Evolutionary conservation across 2,113 vertebrate genomes (phyloP).

Genomic region (Brachyhypopomus occidentalis): DNA sequence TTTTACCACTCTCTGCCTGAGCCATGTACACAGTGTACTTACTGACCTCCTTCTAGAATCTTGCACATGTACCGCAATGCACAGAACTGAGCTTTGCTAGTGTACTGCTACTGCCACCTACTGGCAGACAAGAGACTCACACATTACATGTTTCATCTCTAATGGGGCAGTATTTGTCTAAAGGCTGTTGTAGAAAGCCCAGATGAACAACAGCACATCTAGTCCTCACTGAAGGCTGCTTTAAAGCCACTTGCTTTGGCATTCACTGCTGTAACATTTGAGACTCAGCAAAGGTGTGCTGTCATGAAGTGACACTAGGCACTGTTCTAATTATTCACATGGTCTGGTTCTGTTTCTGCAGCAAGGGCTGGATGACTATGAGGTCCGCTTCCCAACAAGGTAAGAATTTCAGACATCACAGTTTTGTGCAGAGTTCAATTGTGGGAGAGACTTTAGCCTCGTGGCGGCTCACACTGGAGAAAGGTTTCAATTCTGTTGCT

Average conservation of each 20-base stretch:
- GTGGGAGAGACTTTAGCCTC: too few relatives aligned
- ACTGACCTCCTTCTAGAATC: conserved; percentile 1
- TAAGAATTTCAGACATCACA: conserved; percentile 66
- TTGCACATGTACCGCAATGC: conserved; percentile 11
- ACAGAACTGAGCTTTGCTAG: neutral
- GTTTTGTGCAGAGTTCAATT: neutral
- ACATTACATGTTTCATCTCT: neutral
- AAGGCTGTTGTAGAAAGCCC: too few relatives aligned
- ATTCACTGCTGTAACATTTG: neutral
- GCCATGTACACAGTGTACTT: conserved; percentile 6
- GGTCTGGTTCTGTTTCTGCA: conserved; percentile 45
- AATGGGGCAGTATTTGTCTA: too few relatives aligned
- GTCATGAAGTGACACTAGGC: neutral
- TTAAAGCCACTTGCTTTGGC: too few relatives aligned
- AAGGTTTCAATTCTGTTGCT: conserved; percentile 3
- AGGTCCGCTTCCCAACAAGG: conserved; percentile 85
- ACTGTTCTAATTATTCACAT: neutral
- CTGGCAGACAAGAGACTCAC: conserved; percentile 31
- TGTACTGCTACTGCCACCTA: conserved; percentile 55
- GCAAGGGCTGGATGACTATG: conserved; percentile 85
- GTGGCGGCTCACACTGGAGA: too few relatives aligned
- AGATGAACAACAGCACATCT: too few relatives aligned
- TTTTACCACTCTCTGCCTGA: neutral
- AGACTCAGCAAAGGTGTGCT: neutral
- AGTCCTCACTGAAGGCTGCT: too few relatives aligned